These are phyloP conservation scores for Eueremaeus valkanovi DNA, from an alignment of 2,888 invertebrate genomes.

Conservation along the genomic window DNA sequence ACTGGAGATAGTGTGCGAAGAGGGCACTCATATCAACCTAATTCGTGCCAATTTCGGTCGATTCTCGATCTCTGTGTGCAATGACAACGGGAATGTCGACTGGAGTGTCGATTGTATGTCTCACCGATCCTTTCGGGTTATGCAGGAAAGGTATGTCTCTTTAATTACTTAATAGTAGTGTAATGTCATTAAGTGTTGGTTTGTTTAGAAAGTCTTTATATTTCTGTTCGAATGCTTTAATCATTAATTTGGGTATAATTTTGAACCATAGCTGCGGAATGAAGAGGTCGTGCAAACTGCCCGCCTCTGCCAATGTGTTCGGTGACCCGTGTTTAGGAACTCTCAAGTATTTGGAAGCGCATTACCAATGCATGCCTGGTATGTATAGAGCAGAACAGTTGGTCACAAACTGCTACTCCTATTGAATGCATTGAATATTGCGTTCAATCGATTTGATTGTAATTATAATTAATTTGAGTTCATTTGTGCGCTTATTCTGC, in stretches of 20 bases:
- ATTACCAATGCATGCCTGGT: constrained; percentile 55
- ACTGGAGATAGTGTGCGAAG: constrained; percentile 77
- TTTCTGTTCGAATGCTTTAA: not conserved
- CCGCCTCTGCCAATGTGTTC: constrained; percentile 52
- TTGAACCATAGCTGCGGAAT: constrained; percentile 44
- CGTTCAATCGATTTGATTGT: not conserved
- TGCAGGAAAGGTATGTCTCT: constrained; percentile 72
- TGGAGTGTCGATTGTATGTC: constrained; percentile 97
- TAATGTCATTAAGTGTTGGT: not conserved
- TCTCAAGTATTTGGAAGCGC: constrained; percentile 61
- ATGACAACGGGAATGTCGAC: constrained; percentile 88
- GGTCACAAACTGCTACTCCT: not conserved
- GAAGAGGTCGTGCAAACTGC: constrained; percentile 48
- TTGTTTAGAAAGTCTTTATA: not conserved
- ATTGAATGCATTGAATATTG: not conserved
- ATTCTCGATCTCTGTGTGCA: constrained; percentile 91
- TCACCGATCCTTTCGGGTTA: constrained; percentile 75
- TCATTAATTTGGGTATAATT: not conserved
- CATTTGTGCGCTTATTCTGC: not conserved
- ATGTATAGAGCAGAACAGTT: not conserved
- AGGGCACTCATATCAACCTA: constrained; percentile 79
- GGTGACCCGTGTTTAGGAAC: constrained; percentile 60
- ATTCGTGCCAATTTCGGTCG: constrained; percentile 88
- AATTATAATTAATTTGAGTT: constrained; percentile 14
- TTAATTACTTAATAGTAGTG: not conserved